phyloP scores from a whole-genome alignment of 2,113 vertebrate species.

The Sphaerodactylus townsendi region DNA sequence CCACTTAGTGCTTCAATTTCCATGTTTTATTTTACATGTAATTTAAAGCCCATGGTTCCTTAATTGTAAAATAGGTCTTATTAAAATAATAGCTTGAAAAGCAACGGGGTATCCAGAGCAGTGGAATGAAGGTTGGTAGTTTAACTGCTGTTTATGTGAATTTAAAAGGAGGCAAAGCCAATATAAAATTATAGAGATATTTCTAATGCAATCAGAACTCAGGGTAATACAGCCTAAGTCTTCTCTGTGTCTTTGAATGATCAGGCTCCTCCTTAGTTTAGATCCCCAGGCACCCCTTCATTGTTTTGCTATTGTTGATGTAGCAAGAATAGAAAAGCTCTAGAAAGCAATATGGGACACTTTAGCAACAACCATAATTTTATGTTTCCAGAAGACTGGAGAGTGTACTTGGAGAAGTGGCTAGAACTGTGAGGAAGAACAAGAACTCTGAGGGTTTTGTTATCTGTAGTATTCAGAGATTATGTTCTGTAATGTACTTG shows the following conservation, averaged over 20 bases:
- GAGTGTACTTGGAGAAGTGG: constrained; percentile 75
- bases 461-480: neutral
- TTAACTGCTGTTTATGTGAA: constrained; percentile 78
- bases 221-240: constrained; percentile 72
- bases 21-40: constrained; percentile 85
- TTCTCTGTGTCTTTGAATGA: constrained; percentile 62
- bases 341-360: constrained; percentile 68
- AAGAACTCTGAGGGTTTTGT: constrained; percentile 8
- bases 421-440: constrained; percentile 59
- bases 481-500: neutral
- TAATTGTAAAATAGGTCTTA: constrained; percentile 86
- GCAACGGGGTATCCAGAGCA: constrained; percentile 74
- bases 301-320: constrained; percentile 84
- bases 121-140: constrained; percentile 73
- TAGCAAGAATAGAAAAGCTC: constrained; percentile 70
- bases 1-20: constrained; percentile 80
- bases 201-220: constrained; percentile 73
- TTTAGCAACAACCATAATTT: constrained; percentile 79
- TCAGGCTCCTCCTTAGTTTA: constrained; percentile 68
- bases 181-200: constrained; percentile 74
- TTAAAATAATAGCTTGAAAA: constrained; percentile 84
- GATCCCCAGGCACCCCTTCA: constrained; percentile 69
- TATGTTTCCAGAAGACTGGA: constrained; percentile 76
- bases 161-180: constrained; percentile 74
- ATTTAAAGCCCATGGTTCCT: constrained; percentile 85